Base-by-base conservation (phyloP, 1,140 invertebrate genomes). In the Penaeus japonicus region DNA sequence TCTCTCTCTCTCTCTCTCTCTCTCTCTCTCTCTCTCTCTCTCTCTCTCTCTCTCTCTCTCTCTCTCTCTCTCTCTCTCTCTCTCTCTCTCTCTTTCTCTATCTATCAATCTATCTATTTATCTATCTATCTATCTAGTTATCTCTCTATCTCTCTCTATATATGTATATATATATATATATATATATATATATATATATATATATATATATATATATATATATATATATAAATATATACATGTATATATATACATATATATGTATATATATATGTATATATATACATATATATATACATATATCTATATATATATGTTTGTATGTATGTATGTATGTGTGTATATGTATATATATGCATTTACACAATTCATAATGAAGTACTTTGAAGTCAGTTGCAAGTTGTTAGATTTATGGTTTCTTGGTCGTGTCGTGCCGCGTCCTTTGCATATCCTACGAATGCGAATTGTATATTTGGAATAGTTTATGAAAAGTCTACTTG, bases 141-240 rank as follows among this genome's bases (percentile, higher is more conserved):
- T n/a, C n/a, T 39, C 39, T 39, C 1, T 39, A 0, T 39, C 39
- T 39, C 39, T 3, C 39, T 39, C 39, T 70, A 70, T 70, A 70
- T n/a, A 70, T 70, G 12, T 70, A 70, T 70, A n/a, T n/a, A 70
- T 70, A 70, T 30, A 70, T 70, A 70, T n/a, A n/a, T 2, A 70
- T 70, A 32, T 70, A 24, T 70, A 70, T 70, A 70, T 70, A 70
- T n/a, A 70, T 70, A 70, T 70, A 70, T n/a, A 70, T 70, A 70
- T 30, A n/a, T 70, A 70, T 70, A 70, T 30, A 5, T 24, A 27
- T 24, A 27, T 73, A 22, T 24, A 27, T 73, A 27, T 24, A 22
- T 24, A 5, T 24, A 2, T 73, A 2, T 17, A 2, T 17, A 2
- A 15, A 27, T 30, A 7, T 30, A n/a, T n/a, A 0, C 4, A 4